Conservation (phyloP, 2,797 vertebrate species). For the Danio aesculapii region DNA sequence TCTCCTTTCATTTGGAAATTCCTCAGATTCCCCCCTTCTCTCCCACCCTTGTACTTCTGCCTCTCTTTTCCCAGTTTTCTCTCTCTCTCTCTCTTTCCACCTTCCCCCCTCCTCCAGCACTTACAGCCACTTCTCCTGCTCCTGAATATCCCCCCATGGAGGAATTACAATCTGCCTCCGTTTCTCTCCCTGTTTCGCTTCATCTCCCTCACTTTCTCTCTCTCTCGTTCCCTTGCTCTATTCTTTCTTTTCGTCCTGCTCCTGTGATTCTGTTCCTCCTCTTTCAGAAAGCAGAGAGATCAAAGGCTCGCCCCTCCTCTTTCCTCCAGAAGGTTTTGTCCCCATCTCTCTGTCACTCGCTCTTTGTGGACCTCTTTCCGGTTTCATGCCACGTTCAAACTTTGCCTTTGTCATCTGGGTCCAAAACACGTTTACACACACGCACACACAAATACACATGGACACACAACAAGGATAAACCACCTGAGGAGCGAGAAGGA, state of each 20-base stretch:
- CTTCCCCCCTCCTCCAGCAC: conserved; percentile 61
- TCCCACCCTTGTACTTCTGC: conserved; percentile 30
- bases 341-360: conserved; percentile 59
- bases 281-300: conserved; percentile 57
- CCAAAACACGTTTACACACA: conserved; percentile 58
- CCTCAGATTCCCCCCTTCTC: conserved; percentile 69
- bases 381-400: conserved; percentile 72
- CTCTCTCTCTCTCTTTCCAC: conserved; percentile 16
- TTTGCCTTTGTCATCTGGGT: conserved; percentile 69
- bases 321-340: conserved; percentile 62
- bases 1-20: conserved; percentile 87
- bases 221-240: conserved; percentile 8
- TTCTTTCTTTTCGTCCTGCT: conserved; percentile 39
- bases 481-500: conserved; percentile 77
- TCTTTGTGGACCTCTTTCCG: conserved; percentile 71
- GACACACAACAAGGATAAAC: conserved; percentile 70
- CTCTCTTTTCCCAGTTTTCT: conserved; percentile 32
- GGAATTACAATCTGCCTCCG: conserved; percentile 55
- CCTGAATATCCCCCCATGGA: conserved; percentile 47
- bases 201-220: conserved; percentile 43
- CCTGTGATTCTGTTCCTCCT: conserved; percentile 54
- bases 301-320: conserved; percentile 60
- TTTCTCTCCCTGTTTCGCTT: conserved; percentile 41
- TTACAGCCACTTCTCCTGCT: conserved; percentile 72
- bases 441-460: conserved; percentile 48